Conservation (phyloP, 1,140 invertebrate genomes). For the Trachelipus rathkii region DNA sequence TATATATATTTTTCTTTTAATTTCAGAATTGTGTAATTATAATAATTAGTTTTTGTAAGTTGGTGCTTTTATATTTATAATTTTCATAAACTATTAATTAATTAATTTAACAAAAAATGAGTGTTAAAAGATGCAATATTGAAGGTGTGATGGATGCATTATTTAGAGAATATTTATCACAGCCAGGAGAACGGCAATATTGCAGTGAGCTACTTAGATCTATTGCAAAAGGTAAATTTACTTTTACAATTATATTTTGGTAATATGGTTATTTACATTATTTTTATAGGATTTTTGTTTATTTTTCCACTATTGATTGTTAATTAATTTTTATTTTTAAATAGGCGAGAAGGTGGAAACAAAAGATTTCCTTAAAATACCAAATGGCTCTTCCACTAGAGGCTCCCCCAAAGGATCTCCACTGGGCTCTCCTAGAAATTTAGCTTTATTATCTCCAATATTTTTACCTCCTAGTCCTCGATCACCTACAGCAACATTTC, state of each 20-base stretch:
- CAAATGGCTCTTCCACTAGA: background rate
- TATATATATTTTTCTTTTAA: no score
- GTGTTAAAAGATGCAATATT: conserved; percentile 32
- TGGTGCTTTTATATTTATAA: no score
- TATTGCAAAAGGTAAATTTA: conserved; percentile 31
- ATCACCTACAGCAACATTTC: background rate
- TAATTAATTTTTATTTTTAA: background rate
- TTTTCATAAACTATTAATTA: no score
- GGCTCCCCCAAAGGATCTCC: background rate
- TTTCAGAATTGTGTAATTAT: no score
- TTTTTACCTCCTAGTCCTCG: background rate
- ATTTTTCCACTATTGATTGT: background rate
- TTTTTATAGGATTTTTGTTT: background rate
- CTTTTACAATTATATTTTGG: no score
- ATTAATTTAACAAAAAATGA: background rate
- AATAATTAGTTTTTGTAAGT: no score
- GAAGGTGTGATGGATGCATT: conserved; percentile 49
- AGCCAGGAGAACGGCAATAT: conserved; percentile 41
- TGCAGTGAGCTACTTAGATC: conserved; percentile 40
- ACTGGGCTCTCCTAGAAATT: background rate
- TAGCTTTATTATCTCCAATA: background rate
- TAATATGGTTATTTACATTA: no score
- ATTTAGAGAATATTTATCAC: conserved; percentile 46
- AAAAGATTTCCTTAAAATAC: background rate
- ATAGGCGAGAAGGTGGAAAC: background rate